phyloP scores from a whole-genome alignment of 2,113 vertebrate species.

The Tragelaphus imberbis region DNA sequence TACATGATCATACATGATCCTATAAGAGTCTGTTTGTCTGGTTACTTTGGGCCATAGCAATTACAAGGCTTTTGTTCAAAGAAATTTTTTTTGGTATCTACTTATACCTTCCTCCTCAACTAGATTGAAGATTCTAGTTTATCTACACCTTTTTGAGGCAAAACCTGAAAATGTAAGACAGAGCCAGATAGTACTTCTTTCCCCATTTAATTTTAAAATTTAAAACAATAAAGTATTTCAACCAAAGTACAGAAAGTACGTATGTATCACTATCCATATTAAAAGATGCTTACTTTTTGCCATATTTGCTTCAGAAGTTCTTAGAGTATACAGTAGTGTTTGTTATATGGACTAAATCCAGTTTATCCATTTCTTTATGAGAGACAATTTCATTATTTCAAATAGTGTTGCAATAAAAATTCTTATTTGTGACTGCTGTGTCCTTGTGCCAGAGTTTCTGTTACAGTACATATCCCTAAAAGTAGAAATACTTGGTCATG shows the following conservation, averaged over 20 bases:
- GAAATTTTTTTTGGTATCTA: not conserved
- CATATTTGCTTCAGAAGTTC: not conserved
- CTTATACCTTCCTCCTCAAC: not conserved
- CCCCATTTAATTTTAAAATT: not conserved
- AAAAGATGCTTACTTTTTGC: not conserved
- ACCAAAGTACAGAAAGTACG: not conserved
- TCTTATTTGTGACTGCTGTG: not conserved
- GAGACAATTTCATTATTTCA: not conserved
- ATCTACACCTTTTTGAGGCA: not conserved
- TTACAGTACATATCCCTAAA: not conserved
- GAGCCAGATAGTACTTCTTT: not conserved
- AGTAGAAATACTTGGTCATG: not conserved
- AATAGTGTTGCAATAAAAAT: not conserved
- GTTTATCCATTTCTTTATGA: not conserved
- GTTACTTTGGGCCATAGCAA: not conserved
- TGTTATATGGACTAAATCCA: not conserved
- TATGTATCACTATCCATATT: not conserved
- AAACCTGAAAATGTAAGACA: not conserved
- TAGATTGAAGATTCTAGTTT: not conserved
- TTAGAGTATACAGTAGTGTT: not conserved
- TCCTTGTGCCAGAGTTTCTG: not conserved
- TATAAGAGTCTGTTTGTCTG: not conserved
- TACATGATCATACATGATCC: not conserved
- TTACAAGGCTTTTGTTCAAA: not conserved
- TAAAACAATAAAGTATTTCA: conserved; percentile 14